phyloP scores from a whole-genome alignment of 2,888 invertebrate genomes.

The Oligia fasciuncula region DNA sequence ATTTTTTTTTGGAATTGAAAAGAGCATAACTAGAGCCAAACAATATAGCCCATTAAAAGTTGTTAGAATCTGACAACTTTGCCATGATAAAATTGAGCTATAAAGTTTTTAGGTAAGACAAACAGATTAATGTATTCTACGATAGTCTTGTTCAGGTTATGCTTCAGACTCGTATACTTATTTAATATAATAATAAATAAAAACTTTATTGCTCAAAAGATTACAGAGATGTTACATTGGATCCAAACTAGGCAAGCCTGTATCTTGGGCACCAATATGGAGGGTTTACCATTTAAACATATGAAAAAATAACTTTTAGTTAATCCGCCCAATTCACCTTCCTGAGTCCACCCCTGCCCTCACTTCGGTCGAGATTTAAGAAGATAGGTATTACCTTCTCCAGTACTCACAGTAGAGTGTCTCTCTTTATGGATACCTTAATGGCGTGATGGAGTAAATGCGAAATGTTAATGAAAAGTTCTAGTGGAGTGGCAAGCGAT shows the following conservation, averaged over 20 bases:
- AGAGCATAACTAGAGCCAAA: no score
- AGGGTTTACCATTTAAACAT: no score
- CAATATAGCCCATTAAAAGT: no score
- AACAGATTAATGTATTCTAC: no score
- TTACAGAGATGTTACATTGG: no score
- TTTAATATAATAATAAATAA: no score
- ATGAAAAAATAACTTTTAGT: not conserved
- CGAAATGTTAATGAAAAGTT: constrained; percentile 78
- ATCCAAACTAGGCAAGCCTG: no score
- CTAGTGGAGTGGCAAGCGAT: constrained; percentile 68
- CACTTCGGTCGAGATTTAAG: constrained; percentile 80
- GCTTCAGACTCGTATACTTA: not conserved
- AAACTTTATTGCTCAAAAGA: no score
- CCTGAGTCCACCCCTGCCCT: constrained; percentile 63
- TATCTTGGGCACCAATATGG: no score
- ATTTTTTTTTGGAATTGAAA: not conserved
- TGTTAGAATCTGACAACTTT: not conserved
- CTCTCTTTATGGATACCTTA: constrained; percentile 75
- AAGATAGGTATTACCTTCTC: constrained; percentile 80
- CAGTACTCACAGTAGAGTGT: constrained; percentile 70
- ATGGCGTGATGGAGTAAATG: constrained; percentile 73
- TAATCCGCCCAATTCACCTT: not conserved
- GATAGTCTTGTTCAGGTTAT: not conserved
- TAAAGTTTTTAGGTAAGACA: no score
- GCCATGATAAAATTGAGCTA: not conserved